Percentiles rank a stretch among this genome's conserved stretches.
phyloP scores from a whole-genome alignment of 37 sponge, comb jelly and placozoan genomes.

The Halichondria panicea region DNA sequence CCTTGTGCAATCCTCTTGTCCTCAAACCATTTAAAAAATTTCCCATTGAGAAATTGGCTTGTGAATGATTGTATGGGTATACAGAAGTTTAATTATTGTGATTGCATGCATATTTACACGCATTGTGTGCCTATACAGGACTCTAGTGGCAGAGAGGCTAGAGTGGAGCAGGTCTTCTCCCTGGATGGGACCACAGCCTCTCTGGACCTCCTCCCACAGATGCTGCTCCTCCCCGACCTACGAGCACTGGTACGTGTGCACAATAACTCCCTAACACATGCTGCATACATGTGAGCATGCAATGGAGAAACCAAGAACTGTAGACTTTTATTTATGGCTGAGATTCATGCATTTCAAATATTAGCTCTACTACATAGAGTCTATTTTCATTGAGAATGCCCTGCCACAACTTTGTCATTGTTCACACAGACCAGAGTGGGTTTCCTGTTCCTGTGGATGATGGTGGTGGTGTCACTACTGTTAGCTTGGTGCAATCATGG shows the following conservation, averaged over 20 bases:
- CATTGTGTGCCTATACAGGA: conserved; percentile 30
- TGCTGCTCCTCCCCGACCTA: conserved; percentile 59
- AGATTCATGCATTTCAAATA: neutral
- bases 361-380: neutral
- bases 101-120: neutral
- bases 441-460: conserved; percentile 58
- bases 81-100: too few species aligned
- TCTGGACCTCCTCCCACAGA: conserved; percentile 25
- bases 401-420: neutral
- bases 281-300: neutral
- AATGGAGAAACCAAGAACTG: neutral
- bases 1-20: too few species aligned
- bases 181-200: conserved; percentile 35
- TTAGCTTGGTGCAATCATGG: conserved; percentile 16
- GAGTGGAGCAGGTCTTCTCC: conserved; percentile 59
- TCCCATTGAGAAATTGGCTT: too few species aligned
- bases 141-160: conserved; percentile 4
- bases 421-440: conserved; percentile 16
- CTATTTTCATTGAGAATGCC: neutral
- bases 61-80: too few species aligned
- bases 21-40: too few species aligned
- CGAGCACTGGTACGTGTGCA: conserved; percentile 51
- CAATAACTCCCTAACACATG: neutral
- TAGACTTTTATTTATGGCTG: neutral
- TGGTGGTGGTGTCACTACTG: conserved; percentile 29